Evolutionary conservation across 1,140 invertebrate species (phyloP).

Genomic region (Macrostomum lignano): DNA sequence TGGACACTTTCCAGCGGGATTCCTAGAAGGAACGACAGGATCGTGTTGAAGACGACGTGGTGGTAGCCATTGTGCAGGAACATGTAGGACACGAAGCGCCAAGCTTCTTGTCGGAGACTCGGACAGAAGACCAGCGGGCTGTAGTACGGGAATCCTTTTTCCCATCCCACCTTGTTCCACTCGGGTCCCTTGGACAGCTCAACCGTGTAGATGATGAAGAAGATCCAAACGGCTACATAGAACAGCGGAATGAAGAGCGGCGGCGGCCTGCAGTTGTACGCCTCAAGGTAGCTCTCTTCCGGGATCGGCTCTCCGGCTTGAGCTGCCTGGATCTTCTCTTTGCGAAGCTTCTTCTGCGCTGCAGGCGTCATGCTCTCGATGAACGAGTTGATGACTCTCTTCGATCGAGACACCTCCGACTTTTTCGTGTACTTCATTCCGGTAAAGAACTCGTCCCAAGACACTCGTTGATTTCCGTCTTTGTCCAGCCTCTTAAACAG

Average conservation of each 20-base stretch:
- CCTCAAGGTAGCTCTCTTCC: constrained; percentile 40
- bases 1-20: constrained; percentile 80
- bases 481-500: constrained; percentile 2
- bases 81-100: constrained; percentile 77
- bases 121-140: constrained; percentile 45
- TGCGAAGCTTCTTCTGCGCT: background rate
- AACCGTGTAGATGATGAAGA: too few relatives aligned
- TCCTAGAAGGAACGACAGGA: constrained; percentile 64
- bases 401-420: background rate
- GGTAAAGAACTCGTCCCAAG: background rate
- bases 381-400: background rate
- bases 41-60: constrained; percentile 58
- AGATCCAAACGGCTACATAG: too few relatives aligned
- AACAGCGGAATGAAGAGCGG: constrained; percentile 47
- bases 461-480: background rate
- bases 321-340: background rate
- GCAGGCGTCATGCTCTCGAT: too few relatives aligned
- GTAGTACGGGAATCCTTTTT: constrained; percentile 5
- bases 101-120: constrained; percentile 58
- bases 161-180: too few relatives aligned
- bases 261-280: constrained; percentile 55
- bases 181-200: too few relatives aligned
- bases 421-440: background rate
- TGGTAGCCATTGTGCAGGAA: constrained; percentile 73
- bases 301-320: constrained; percentile 4